Base-by-base conservation (phyloP, 37 sponge, comb jelly and placozoan genomes). In the Chondrosia reniformis region DNA sequence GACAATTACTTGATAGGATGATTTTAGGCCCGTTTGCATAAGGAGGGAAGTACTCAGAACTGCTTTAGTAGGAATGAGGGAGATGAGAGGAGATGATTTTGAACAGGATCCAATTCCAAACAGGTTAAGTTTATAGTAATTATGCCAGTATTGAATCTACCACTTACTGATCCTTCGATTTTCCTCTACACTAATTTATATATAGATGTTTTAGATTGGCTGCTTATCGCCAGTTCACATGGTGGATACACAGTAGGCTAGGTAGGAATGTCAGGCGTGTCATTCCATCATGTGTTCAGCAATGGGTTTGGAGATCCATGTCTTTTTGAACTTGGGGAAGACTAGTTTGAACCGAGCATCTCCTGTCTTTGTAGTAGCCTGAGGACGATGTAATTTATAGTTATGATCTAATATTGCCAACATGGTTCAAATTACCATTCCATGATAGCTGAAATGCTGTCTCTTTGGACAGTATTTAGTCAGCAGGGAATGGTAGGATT, bases 391-490 rank as follows among this genome's bases (percentile, higher is more conserved):
- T 37, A 21, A n/a, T 19, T 69, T 69, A 41, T 39, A 17, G 74
- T 71, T 71, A 41, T 71, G 74, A 24, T 71, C 74, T 15, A 71
- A 41, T 19, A 22, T 41, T 33, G 74, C 74, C 8, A 71, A 41
- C 45, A 36, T 37, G 10, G n/a, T 71, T 71, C 74, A 19, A 24
- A 41, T 41, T 36, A 71, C 33, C 45, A 71, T 71, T 24, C 74
- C 74, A 17, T 71, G 19, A 41, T 71, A 71, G n/a, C 74, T 41
- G 45, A 71, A 71, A 41, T 71, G 74, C 74, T 42, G 45, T 24
- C 74, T 71, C 33, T 71, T 71, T 37, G 74, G 74, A 24, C 74
- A 71, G 74, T 71, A 71, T 41, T 71, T 71, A 17, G 33, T 37
- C 45, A 41, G 12, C 42, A 71, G 10, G 40, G 74, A 71, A 41